phyloP scores from a whole-genome alignment of 2,888 invertebrate genomes.

The Thysanoteuthis rhombus region DNA sequence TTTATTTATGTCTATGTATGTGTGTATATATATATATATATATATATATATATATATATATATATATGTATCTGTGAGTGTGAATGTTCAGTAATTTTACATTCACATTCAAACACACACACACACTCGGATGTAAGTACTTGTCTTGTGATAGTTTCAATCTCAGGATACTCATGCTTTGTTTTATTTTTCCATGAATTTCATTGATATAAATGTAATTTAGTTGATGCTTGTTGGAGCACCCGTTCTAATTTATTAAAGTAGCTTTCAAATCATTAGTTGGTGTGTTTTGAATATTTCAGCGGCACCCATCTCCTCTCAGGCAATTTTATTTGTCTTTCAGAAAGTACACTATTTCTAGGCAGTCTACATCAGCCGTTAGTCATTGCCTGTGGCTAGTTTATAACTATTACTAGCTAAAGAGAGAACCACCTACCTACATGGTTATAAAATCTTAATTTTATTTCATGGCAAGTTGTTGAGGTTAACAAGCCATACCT shows the following conservation, averaged over 20 bases:
- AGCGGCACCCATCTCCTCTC: background rate
- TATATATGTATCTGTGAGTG: background rate
- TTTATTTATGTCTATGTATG: background rate
- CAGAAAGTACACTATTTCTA: background rate
- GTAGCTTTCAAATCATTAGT: background rate
- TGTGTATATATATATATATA: background rate
- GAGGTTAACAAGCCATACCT: background rate
- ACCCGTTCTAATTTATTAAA: background rate
- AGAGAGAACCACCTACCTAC: background rate
- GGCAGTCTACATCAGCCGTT: background rate
- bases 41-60: background rate
- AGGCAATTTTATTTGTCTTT: background rate
- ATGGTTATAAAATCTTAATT: background rate
- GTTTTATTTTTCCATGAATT: background rate
- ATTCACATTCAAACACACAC: background rate
- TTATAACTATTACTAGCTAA: background rate
- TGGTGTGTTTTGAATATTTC: background rate
- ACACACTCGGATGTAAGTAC: background rate
- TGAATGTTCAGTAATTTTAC: background rate
- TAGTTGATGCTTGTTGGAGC: background rate
- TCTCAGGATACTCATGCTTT: background rate
- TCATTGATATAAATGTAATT: background rate
- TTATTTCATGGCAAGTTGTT: background rate
- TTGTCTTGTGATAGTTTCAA: background rate
- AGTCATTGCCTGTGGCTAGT: background rate